Evolutionary conservation across 2,888 invertebrate species (phyloP).

Genomic region (Sphinx pinastri): DNA sequence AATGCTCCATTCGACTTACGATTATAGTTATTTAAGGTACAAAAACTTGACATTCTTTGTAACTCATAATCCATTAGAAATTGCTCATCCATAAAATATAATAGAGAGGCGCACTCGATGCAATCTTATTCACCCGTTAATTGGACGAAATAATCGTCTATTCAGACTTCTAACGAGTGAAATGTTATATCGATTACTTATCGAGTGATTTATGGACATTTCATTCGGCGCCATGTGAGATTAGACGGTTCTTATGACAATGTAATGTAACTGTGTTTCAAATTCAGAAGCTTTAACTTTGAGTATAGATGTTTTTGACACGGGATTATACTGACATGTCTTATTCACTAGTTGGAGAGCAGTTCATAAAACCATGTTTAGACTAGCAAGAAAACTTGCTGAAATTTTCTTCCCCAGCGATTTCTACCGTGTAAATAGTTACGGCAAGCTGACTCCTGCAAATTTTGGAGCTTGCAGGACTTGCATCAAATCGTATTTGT

Average conservation of each 20-base stretch:
- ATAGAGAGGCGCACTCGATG: neutral
- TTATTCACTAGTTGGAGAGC: too few relatives aligned
- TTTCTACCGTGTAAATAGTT: too few relatives aligned
- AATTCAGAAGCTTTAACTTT: too few relatives aligned
- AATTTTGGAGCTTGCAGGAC: too few relatives aligned
- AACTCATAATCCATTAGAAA: slow-evolving; percentile 7
- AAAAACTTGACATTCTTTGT: neutral
- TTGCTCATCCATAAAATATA: slow-evolving; percentile 6
- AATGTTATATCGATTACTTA: slow-evolving; percentile 26
- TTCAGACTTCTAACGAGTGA: slow-evolving; percentile 5
- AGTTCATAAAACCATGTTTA: too few relatives aligned
- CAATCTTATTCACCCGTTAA: slow-evolving; percentile 5
- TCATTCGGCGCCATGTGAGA: slow-evolving; percentile 1
- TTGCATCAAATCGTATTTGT: too few relatives aligned
- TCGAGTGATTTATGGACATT: slow-evolving; percentile 7
- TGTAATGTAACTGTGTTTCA: neutral
- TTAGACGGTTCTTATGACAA: slow-evolving; percentile 5
- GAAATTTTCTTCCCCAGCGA: too few relatives aligned
- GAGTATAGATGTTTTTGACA: too few relatives aligned
- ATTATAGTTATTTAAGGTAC: neutral
- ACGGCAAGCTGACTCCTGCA: too few relatives aligned
- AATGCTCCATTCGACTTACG: too few relatives aligned
- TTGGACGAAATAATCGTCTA: slow-evolving; percentile 16
- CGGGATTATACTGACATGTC: too few relatives aligned
- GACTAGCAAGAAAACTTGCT: too few relatives aligned